Conservation (phyloP, 2,113 vertebrate genomes). For the human region GRCh38 chr3:663501-664000, state of each 20-base stretch:
- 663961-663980: neutral
- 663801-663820: neutral
- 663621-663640: neutral
- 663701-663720: neutral
- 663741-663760: neutral
- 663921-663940: neutral
- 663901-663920: neutral
- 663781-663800: neutral
- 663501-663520: neutral
- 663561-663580: neutral
- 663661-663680: neutral
- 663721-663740: neutral
- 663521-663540: neutral
- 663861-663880: neutral
- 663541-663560: neutral
- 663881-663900: rapidly evolving
- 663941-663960: neutral
- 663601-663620: neutral
- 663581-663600: neutral
- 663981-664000: neutral
- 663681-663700: neutral
- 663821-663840: neutral
- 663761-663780: neutral
- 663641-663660: neutral
- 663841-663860: neutral